These are phyloP conservation scores for Crioceris asparagi DNA, from an alignment of 2,888 invertebrate species.

Conservation along the genomic window DNA sequence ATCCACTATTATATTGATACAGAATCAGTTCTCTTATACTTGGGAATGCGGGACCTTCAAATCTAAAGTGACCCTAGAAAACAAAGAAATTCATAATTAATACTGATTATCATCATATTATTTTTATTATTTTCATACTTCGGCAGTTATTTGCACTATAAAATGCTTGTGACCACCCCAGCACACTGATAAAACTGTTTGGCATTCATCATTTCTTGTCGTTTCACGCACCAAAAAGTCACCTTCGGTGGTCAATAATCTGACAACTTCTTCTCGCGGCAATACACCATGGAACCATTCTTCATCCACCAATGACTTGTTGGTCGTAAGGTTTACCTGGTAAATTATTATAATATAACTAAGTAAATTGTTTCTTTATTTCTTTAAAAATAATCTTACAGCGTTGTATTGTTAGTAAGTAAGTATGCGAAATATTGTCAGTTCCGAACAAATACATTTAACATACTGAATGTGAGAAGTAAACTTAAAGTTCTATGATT, in stretches of 20 bases:
- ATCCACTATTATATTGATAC: slow-evolving; percentile 76
- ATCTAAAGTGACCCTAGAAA: slow-evolving; percentile 76
- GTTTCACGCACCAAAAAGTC: slow-evolving; percentile 93
- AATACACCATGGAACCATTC: slow-evolving; percentile 97
- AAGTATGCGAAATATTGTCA: too few relatives aligned
- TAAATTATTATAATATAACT: slow-evolving; percentile 4
- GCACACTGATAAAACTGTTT: slow-evolving; percentile 87
- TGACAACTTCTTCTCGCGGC: slow-evolving; percentile 90
- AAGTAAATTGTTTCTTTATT: background rate
- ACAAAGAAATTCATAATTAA: background rate
- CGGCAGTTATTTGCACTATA: slow-evolving; percentile 88
- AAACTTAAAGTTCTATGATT: too few relatives aligned
- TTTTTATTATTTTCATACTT: too few relatives aligned
- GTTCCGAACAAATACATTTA: too few relatives aligned
- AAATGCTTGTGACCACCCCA: slow-evolving; percentile 97
- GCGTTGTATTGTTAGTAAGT: too few relatives aligned
- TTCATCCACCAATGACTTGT: slow-evolving; percentile 71
- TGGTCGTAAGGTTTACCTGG: slow-evolving; percentile 33
- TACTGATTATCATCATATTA: too few relatives aligned
- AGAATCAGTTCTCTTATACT: slow-evolving; percentile 85
- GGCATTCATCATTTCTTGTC: slow-evolving; percentile 80
- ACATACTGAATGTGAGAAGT: too few relatives aligned
- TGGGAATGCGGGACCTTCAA: slow-evolving; percentile 89
- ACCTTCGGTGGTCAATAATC: slow-evolving; percentile 81
- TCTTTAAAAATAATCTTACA: slow-evolving; percentile 1